Evolutionary conservation across 92 coral and sea anemone genomes (phyloP).

Genomic region (Epizoanthus ramosus): DNA sequence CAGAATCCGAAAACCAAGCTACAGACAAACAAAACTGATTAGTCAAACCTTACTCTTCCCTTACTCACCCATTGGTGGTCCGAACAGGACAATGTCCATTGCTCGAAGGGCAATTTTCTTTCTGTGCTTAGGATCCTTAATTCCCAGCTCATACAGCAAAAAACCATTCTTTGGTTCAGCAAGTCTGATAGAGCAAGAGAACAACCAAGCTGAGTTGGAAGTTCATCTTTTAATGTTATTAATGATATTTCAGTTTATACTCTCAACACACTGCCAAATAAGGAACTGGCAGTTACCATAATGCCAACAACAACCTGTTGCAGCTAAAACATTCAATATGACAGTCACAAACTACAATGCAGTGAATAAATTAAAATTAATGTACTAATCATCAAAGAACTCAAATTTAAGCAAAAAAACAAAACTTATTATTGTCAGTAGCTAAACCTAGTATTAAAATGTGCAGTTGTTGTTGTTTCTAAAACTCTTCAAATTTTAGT

Average conservation of each 20-base stretch:
- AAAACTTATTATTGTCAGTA: not conserved
- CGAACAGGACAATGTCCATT: constrained; percentile 96
- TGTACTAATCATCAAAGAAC: not conserved
- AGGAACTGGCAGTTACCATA: not conserved
- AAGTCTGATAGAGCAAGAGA: constrained; percentile 61
- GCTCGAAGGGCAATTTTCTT: constrained; percentile 95
- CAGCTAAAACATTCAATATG: not conserved
- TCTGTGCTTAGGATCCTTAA: constrained; percentile 87
- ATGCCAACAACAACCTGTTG: constrained; percentile 42
- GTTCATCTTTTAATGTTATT: constrained; percentile 4
- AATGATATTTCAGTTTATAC: constrained; percentile 36
- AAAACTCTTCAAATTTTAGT: no score
- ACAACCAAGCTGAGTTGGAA: constrained; percentile 12
- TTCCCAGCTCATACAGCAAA: constrained; percentile 73
- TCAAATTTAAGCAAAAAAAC: not conserved
- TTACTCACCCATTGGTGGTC: constrained; percentile 80
- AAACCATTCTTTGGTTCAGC: constrained; percentile 86
- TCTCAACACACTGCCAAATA: constrained; percentile 23
- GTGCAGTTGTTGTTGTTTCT: not conserved
- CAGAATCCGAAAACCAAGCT: not conserved
- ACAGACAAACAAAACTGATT: not conserved
- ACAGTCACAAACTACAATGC: not conserved
- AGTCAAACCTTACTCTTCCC: not conserved
- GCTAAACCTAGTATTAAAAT: not conserved
- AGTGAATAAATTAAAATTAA: not conserved